Evolutionary conservation across 2,113 vertebrate genomes (phyloP).

Genomic region (Dasyornis broadbenti): DNA sequence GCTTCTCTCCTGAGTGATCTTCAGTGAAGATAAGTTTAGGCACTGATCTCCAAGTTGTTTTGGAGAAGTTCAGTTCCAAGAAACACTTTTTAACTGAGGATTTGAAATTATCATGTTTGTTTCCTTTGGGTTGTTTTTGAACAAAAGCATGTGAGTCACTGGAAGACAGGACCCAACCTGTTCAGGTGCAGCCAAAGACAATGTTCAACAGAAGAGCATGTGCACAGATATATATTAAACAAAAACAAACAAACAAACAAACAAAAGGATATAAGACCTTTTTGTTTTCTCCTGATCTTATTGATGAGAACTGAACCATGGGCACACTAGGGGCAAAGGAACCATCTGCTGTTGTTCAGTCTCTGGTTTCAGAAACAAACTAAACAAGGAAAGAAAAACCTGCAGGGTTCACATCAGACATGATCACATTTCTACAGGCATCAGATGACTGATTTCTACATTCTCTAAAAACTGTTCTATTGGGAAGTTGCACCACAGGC

Average conservation of each 20-base stretch:
- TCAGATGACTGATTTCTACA: neutral
- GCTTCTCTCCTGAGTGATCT: neutral
- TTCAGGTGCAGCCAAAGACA: neutral
- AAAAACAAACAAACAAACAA: neutral
- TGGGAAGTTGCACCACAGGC: neutral
- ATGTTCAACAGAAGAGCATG: neutral
- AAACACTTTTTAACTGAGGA: neutral
- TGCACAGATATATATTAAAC: neutral
- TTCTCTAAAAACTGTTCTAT: neutral
- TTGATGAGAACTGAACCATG: neutral
- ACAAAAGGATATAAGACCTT: neutral
- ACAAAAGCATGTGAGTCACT: neutral
- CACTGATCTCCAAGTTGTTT: neutral
- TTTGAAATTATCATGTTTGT: neutral
- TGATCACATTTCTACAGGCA: neutral
- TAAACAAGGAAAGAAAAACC: neutral
- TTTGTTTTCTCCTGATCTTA: neutral
- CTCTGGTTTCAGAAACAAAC: slow-evolving; percentile 8
- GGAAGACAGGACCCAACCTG: neutral
- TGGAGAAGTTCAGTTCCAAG: neutral
- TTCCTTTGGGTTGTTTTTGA: neutral
- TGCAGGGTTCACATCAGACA: neutral
- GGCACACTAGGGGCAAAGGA: neutral
- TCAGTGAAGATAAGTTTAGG: neutral
- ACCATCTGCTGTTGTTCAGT: neutral